Conservation (phyloP, 1,140 invertebrate genomes). For the Dendroctonus ponderosae region DNA sequence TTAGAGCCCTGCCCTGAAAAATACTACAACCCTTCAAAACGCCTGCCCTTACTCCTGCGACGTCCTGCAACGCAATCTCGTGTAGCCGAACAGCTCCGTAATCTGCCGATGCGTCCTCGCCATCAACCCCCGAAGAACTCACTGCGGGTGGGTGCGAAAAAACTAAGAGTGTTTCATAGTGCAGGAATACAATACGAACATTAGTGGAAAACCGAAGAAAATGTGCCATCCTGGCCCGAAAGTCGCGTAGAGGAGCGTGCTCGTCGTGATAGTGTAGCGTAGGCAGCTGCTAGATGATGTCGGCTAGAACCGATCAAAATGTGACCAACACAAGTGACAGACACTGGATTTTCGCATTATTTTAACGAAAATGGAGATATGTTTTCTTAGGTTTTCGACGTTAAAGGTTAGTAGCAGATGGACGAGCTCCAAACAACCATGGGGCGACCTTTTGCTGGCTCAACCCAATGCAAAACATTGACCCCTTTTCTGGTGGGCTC, state of each 20-base stretch:
- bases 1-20: slow-evolving; percentile 8
- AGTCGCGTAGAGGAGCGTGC: neutral
- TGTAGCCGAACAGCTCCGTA: slow-evolving; percentile 21
- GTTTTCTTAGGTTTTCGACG: slow-evolving; percentile 27
- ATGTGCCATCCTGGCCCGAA: slow-evolving; percentile 2
- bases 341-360: slow-evolving; percentile 22
- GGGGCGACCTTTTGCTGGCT: too few relatives aligned
- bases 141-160: slow-evolving; percentile 33
- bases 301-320: slow-evolving; percentile 16
- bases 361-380: slow-evolving; percentile 36
- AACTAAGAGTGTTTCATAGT: slow-evolving; percentile 13
- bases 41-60: slow-evolving; percentile 29
- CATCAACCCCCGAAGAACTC: slow-evolving; percentile 28
- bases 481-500: too few relatives aligned
- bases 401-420: slow-evolving; percentile 18
- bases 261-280: slow-evolving; percentile 12
- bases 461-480: too few relatives aligned
- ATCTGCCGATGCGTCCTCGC: slow-evolving; percentile 15
- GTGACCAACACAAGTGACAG: slow-evolving; percentile 6
- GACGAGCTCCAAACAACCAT: too few relatives aligned
- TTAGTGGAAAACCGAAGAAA: slow-evolving; percentile 9
- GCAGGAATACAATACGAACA: neutral
- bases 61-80: slow-evolving; percentile 32
- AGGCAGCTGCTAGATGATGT: slow-evolving; percentile 10
- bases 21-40: slow-evolving; percentile 15